These are phyloP conservation scores for Mimachlamys varia DNA, from an alignment of 2,888 invertebrate genomes.

Conservation along the genomic window DNA sequence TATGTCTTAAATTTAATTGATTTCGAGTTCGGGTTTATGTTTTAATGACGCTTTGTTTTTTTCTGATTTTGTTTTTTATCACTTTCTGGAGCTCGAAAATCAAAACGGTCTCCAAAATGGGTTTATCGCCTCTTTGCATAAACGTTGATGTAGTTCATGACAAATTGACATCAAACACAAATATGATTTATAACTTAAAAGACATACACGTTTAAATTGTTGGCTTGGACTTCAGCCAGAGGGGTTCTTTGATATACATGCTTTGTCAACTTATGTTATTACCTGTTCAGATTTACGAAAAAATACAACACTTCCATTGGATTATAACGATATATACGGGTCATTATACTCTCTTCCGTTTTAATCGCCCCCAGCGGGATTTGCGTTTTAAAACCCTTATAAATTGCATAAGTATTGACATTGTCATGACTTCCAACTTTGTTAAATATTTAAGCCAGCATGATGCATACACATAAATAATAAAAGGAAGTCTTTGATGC, in stretches of 20 bases:
- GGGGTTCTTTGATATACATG: background rate
- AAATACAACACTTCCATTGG: background rate
- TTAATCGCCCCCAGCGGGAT: background rate
- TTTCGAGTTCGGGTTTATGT: too few species aligned
- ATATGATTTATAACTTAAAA: too few species aligned
- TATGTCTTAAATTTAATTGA: too few species aligned
- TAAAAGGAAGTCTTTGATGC: background rate
- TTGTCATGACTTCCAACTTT: background rate
- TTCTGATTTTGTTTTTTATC: too few species aligned
- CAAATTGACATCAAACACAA: too few species aligned
- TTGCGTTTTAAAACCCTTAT: background rate
- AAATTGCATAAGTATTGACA: background rate
- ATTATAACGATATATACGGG: too few species aligned
- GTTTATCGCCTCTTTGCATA: too few species aligned
- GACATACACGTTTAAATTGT: too few species aligned
- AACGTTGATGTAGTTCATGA: too few species aligned
- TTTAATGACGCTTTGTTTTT: too few species aligned
- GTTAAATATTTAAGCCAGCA: background rate
- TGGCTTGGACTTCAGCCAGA: background rate
- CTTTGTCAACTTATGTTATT: background rate
- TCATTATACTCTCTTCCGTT: background rate
- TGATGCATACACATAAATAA: background rate
- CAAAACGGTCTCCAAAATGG: too few species aligned
- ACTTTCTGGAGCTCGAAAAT: too few species aligned
- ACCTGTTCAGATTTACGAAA: background rate